These are phyloP conservation scores for Oryctes rhinoceros DNA, from an alignment of 1,140 invertebrate genomes.

Conservation along the genomic window DNA sequence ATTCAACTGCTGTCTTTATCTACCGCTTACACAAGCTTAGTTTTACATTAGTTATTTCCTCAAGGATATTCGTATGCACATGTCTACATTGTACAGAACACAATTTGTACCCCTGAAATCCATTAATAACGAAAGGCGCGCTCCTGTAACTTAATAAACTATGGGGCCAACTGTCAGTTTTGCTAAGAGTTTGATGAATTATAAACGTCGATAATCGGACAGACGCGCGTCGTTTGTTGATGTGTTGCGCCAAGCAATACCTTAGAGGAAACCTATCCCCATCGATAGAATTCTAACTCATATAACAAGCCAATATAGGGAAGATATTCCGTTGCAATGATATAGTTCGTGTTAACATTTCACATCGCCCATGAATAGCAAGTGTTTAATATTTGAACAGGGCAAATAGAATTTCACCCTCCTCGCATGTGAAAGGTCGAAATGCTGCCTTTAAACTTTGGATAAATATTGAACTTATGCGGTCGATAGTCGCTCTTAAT, in stretches of 20 bases:
- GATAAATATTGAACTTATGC: constrained; percentile 23
- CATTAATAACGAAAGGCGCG: constrained; percentile 1
- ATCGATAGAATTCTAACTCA: background rate
- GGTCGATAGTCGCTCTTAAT: constrained; percentile 20
- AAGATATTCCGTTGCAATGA: background rate
- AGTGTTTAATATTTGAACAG: constrained; percentile 36
- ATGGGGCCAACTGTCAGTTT: constrained; percentile 23
- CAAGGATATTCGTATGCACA: background rate
- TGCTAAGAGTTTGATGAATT: constrained; percentile 34
- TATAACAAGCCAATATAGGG: background rate
- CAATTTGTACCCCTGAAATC: background rate
- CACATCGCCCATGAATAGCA: constrained; percentile 25
- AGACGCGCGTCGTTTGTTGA: background rate
- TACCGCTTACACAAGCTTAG: too few species aligned
- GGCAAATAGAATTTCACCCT: constrained; percentile 35
- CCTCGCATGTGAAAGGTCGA: constrained; percentile 25
- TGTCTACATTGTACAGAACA: background rate
- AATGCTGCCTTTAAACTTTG: constrained; percentile 21
- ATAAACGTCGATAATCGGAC: constrained; percentile 32
- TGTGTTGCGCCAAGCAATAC: constrained; percentile 15
- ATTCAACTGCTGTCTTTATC: too few species aligned
- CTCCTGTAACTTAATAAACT: constrained; percentile 25
- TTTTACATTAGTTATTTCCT: too few species aligned
- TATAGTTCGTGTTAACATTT: constrained; percentile 26
- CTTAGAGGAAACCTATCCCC: constrained; percentile 13